These are phyloP conservation scores for Amphipoea lucens DNA, from an alignment of 2,888 invertebrate genomes.

Conservation along the genomic window DNA sequence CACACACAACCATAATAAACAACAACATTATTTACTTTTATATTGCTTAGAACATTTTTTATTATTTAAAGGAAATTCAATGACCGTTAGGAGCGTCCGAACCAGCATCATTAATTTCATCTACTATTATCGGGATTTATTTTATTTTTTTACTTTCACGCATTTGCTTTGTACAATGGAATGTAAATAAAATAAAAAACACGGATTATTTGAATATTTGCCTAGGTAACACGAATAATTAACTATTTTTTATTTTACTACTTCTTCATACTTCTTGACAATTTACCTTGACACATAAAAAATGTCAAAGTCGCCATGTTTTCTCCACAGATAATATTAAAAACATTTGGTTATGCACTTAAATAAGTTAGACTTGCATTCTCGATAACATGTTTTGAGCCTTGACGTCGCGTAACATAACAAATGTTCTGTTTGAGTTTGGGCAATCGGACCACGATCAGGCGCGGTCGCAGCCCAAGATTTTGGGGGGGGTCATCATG, in stretches of 20 bases:
- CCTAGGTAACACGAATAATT: slow-evolving; percentile 42
- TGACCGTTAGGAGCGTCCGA: slow-evolving; percentile 82
- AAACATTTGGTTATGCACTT: not conserved
- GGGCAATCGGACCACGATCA: too few species aligned
- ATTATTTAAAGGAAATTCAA: slow-evolving; percentile 67
- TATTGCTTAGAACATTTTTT: slow-evolving; percentile 61
- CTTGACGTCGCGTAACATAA: slow-evolving; percentile 10
- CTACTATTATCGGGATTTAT: slow-evolving; percentile 11
- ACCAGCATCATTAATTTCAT: slow-evolving; percentile 76
- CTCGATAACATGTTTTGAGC: slow-evolving; percentile 16
- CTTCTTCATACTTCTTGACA: slow-evolving; percentile 70
- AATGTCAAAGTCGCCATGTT: slow-evolving; percentile 76
- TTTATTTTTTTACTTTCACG: slow-evolving; percentile 20
- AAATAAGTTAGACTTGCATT: slow-evolving; percentile 21
- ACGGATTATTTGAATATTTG: slow-evolving; percentile 33
- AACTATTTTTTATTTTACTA: slow-evolving; percentile 50
- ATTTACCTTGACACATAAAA: slow-evolving; percentile 79
- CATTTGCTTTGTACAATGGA: slow-evolving; percentile 39
- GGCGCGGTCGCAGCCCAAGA: too few species aligned
- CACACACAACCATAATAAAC: slow-evolving; percentile 71
- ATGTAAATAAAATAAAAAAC: slow-evolving; percentile 42
- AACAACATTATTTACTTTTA: slow-evolving; percentile 65
- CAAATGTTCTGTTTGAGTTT: not conserved
- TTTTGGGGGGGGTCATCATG: too few species aligned
- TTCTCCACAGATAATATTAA: slow-evolving; percentile 20